Evolutionary conservation across 2,888 invertebrate genomes (phyloP).

Genomic region (Nemotelus pantherinus): DNA sequence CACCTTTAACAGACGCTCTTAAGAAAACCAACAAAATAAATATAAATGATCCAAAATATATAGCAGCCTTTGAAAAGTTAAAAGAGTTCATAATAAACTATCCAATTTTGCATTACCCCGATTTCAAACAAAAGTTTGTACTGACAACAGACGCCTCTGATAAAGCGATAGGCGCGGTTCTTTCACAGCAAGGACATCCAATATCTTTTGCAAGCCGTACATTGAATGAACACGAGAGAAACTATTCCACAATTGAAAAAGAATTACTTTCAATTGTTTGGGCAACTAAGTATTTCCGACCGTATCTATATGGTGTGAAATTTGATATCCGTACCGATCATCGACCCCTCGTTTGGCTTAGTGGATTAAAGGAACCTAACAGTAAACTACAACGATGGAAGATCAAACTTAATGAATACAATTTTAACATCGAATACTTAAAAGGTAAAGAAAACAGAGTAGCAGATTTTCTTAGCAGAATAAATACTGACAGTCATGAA

Average conservation of each 20-base stretch:
- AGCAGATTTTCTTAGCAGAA: conserved; percentile 21
- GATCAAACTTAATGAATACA: conserved; percentile 26
- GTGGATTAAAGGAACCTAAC: neutral
- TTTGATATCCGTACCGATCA: conserved; percentile 58
- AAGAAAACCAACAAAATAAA: conserved; percentile 33
- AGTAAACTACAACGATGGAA: conserved; percentile 18
- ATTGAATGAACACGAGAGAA: conserved; percentile 52
- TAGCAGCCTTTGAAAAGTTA: conserved; percentile 16
- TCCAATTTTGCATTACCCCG: conserved; percentile 52
- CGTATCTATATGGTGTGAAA: conserved; percentile 54
- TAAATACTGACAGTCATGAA: conserved; percentile 5
- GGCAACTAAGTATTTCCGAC: conserved; percentile 58
- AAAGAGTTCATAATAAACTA: conserved; percentile 2
- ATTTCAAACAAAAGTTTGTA: conserved; percentile 56
- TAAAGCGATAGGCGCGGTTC: conserved; percentile 54
- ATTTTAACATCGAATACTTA: conserved; percentile 8
- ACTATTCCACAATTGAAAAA: conserved; percentile 57
- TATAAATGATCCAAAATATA: conserved; percentile 19
- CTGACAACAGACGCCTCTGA: conserved; percentile 56
- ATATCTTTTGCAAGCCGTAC: conserved; percentile 47
- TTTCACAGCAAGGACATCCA: conserved; percentile 55
- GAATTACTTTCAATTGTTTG: conserved; percentile 58
- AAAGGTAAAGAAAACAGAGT: conserved; percentile 20
- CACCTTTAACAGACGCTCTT: conserved; percentile 51
- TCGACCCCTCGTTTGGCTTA: conserved; percentile 15